Conservation (phyloP, 2,113 vertebrate species). For the human region GRCh38 chr7:84291001-84291500, state of each 20-base stretch:
- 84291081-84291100: slow-evolving; percentile 42
- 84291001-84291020: background rate
- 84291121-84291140: background rate
- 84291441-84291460: background rate
- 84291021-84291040: background rate
- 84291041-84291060: background rate
- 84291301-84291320: background rate
- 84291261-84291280: background rate
- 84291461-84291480: background rate
- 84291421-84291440: background rate
- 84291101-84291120: background rate
- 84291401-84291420: background rate
- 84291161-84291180: background rate
- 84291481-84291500: background rate
- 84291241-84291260: background rate
- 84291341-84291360: background rate
- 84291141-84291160: background rate
- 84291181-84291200: background rate
- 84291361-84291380: background rate
- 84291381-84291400: background rate
- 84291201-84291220: background rate
- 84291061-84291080: background rate
- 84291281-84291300: background rate
- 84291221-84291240: background rate
- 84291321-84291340: background rate